A percentile compares a stretch with the other conserved stretches of the same genome.
Evolutionary conservation across 2,888 invertebrate species (phyloP).

Genomic region (Ichneumon xanthorius): DNA sequence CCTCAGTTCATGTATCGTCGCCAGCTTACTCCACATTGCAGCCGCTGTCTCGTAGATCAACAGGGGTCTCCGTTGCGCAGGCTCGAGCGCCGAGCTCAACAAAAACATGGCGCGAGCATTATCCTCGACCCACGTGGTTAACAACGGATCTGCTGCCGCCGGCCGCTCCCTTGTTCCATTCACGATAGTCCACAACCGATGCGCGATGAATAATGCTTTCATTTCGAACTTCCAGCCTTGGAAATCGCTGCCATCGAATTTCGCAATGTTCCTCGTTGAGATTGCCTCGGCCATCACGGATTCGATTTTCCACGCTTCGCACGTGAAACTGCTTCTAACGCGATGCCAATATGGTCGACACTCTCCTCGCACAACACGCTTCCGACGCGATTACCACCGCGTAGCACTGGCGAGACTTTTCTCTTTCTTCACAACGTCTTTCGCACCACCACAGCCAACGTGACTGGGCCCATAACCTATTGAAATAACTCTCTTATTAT

Average conservation of each 20-base stretch:
- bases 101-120: constrained; percentile 53
- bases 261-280: not conserved
- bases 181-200: not conserved
- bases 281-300: not conserved
- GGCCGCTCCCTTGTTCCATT: not conserved
- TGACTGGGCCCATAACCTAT: not conserved
- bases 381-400: not conserved
- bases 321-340: not conserved
- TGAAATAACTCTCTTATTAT: too few relatives aligned
- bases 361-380: not conserved
- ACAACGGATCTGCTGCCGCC: not conserved
- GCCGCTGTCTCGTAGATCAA: constrained; percentile 56
- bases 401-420: not conserved
- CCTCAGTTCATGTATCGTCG: constrained; percentile 37
- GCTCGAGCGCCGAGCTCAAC: constrained; percentile 38
- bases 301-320: not conserved
- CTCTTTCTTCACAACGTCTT: not conserved
- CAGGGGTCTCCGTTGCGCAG: constrained; percentile 37
- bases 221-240: not conserved
- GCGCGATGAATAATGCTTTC: not conserved
- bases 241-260: not conserved
- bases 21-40: constrained; percentile 51
- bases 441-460: not conserved
- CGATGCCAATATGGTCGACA: not conserved
- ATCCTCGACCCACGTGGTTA: constrained; percentile 3